These are phyloP conservation scores for Drosophila pseudotalamancana DNA, from an alignment of 2,888 invertebrate genomes.

Conservation along the genomic window DNA sequence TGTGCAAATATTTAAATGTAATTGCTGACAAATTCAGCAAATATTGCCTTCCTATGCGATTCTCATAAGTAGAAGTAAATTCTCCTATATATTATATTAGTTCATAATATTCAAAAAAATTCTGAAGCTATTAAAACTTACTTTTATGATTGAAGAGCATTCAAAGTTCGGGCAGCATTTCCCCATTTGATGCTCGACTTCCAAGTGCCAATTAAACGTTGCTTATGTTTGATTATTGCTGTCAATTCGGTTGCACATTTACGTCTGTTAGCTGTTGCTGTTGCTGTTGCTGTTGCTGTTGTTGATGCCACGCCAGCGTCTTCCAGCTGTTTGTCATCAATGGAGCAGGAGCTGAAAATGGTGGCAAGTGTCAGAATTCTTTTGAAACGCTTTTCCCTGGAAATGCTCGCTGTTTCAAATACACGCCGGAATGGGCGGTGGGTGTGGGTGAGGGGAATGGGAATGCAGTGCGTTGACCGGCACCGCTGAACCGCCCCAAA, in stretches of 20 bases:
- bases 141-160: conserved; percentile 28
- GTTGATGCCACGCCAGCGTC: conserved; percentile 40
- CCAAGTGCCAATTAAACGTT: conserved; percentile 69
- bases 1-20: too few species aligned
- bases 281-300: too few species aligned
- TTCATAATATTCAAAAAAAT: background rate
- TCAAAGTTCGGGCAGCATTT: background rate
- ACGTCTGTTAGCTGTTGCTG: conserved; percentile 36
- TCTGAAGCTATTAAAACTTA: too few species aligned
- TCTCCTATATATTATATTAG: too few species aligned
- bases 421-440: background rate
- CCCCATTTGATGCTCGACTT: conserved; percentile 5
- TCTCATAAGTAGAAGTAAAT: background rate
- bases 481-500: conserved; percentile 49
- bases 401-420: conserved; percentile 10
- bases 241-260: conserved; percentile 65
- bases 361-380: conserved; percentile 38
- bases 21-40: too few species aligned
- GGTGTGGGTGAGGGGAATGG: background rate
- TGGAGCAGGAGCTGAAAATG: conserved; percentile 5
- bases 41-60: background rate
- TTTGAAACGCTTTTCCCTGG: conserved; percentile 45
- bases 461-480: conserved; percentile 48
- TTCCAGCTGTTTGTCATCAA: conserved; percentile 66
- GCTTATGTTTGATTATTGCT: conserved; percentile 68